These are phyloP conservation scores for Telmatherina bonti DNA, from an alignment of 2,797 vertebrate genomes.

Conservation along the genomic window DNA sequence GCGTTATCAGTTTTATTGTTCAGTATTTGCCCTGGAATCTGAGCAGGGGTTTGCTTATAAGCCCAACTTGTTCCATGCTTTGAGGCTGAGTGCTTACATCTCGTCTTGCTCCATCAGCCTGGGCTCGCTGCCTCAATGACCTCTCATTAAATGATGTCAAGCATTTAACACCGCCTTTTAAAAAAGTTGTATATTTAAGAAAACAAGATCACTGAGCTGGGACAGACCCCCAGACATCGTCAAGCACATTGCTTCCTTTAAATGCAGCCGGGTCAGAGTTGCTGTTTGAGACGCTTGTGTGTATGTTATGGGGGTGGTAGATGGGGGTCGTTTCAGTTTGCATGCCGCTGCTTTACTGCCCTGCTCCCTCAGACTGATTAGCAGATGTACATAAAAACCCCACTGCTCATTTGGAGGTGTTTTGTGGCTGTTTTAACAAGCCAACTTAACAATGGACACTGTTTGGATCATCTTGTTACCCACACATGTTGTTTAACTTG, in stretches of 20 bases:
- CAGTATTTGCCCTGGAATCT: slow-evolving; percentile 12
- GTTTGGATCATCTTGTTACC: slow-evolving; percentile 50
- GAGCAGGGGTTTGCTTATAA: background rate
- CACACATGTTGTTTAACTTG: slow-evolving; percentile 53
- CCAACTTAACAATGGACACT: slow-evolving; percentile 50
- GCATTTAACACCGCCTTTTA: slow-evolving; percentile 59
- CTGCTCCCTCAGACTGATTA: slow-evolving; percentile 56
- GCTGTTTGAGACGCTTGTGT: slow-evolving; percentile 39
- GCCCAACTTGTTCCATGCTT: background rate
- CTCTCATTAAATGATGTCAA: slow-evolving; percentile 58
- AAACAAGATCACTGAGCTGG: slow-evolving; percentile 49
- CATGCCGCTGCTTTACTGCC: slow-evolving; percentile 53
- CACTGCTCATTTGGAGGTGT: slow-evolving; percentile 52
- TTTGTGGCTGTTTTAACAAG: slow-evolving; percentile 72
- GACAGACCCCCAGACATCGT: slow-evolving; percentile 25
- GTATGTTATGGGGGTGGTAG: slow-evolving; percentile 48
- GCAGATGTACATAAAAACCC: slow-evolving; percentile 67
- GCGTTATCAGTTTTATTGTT: slow-evolving; percentile 18
- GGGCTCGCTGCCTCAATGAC: slow-evolving; percentile 41
- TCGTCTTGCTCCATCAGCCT: slow-evolving; percentile 37
- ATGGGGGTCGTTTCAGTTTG: slow-evolving; percentile 26
- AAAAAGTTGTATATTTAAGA: slow-evolving; percentile 37
- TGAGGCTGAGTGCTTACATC: background rate
- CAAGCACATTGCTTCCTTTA: slow-evolving; percentile 22
- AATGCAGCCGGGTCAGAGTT: slow-evolving; percentile 28